Evolutionary conservation across 2,113 vertebrate species (phyloP), one percentile per base, ranked within the genome.

Genomic region (Balaenoptera acutorostrata): DNA sequence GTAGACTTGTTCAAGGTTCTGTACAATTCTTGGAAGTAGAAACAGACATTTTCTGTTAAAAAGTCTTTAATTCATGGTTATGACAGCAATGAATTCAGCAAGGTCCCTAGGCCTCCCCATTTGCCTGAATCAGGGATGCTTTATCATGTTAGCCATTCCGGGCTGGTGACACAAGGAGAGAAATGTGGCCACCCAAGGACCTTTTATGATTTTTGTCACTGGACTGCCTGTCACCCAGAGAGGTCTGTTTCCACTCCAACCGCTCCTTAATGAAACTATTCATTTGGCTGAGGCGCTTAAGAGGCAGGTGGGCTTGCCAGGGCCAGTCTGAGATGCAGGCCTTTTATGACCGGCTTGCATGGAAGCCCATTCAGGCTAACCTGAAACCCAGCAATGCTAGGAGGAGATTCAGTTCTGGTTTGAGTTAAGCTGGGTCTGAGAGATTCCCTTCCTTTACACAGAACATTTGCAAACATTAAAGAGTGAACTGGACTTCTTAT

Each of bases 401-500:
- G 18, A 82, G 66, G 20, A 55, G 77, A 64, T 52, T 85, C 85
- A 78, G n/a, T 69, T 95, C 77, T 93, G 61, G 11, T 84, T 89
- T 84, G 69, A 81, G 68, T 96, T 95, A 92, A 78, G 18, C 17
- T 23, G 39, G 11, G 17, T 81, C 66, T 55, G 31, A 69, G 25
- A 71, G 89, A 71, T 17, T 71, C n/a, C 66, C 75, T 94, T 88
- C 66, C 18, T 85, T 95, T 49, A 64, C 44, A 85, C 12, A 39
- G 41, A 33, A 66, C 29, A 55, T 94, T 96, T 93, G 74, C 57
- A 75, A 95, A 83, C 61, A 10, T 95, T 71, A 89, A 86, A 98
- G 97, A 96, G 92, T 57, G 95, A 93, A 77, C 29, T 6, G 57
- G 88, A 87, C 96, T 97, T 97, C 97, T 96, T 94, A 93, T 88